Conservation (phyloP, 1,140 invertebrate species). For the Drosophila ercepeae region DNA sequence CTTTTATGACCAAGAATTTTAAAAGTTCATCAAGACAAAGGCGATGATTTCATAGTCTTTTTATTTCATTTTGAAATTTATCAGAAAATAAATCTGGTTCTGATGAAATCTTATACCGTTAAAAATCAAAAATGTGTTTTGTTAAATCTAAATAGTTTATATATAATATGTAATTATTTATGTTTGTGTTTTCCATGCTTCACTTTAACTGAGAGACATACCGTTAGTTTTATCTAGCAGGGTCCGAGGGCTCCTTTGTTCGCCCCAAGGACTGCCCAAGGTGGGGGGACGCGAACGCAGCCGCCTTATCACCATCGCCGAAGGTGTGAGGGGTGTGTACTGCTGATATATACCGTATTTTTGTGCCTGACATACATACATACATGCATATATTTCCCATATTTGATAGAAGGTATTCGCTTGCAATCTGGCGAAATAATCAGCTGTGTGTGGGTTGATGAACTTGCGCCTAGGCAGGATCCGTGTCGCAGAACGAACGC, state of each 20-base stretch:
- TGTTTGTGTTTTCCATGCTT: not conserved
- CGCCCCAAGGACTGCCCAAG: conserved; percentile 26
- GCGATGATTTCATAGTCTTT: too few species aligned
- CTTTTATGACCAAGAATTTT: too few species aligned
- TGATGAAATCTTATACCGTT: too few species aligned
- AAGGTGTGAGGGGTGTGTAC: conserved; percentile 23
- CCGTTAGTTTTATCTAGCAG: conserved; percentile 12
- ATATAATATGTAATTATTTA: not conserved
- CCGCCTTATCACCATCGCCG: conserved; percentile 10
- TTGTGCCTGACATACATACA: not conserved
- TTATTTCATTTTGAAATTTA: too few species aligned
- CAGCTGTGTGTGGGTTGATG: conserved; percentile 47
- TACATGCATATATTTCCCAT: conserved; percentile 8
- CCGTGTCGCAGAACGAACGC: conserved; percentile 9
- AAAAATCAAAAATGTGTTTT: too few species aligned
- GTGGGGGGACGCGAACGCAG: conserved; percentile 4
- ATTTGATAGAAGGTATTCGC: conserved; percentile 26
- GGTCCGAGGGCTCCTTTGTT: conserved; percentile 24
- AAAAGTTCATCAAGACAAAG: too few species aligned
- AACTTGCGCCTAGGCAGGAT: conserved; percentile 15
- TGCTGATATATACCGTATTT: conserved; percentile 4
- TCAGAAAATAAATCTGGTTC: too few species aligned
- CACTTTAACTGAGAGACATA: not conserved
- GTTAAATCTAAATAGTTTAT: not conserved
- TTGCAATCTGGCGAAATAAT: conserved; percentile 25